phyloP scores from a whole-genome alignment of 2,888 invertebrate species.

The Philopedon plagiatum region DNA sequence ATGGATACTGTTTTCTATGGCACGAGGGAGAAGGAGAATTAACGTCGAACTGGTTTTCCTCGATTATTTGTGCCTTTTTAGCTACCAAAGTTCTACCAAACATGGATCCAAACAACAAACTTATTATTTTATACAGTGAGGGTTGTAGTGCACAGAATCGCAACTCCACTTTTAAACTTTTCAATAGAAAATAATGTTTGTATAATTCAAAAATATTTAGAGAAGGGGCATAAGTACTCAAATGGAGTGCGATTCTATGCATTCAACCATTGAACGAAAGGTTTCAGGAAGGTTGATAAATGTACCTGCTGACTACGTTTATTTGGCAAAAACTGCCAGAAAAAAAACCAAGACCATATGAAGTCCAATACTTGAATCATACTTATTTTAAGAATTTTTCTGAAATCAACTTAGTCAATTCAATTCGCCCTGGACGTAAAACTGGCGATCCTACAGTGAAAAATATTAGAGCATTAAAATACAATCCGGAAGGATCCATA shows the following conservation, averaged over 20 bases:
- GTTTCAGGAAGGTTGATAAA: neutral
- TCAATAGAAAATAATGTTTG: neutral
- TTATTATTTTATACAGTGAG: constrained; percentile 1
- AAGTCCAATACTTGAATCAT: neutral
- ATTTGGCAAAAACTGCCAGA: neutral
- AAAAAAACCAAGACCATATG: constrained; percentile 4
- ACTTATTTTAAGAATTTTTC: constrained; percentile 18
- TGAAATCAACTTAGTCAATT: neutral
- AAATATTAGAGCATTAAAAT: constrained; percentile 7
- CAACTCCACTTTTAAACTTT: neutral
- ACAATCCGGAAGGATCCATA: neutral
- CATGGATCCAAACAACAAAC: neutral
- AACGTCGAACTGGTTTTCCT: constrained; percentile 23
- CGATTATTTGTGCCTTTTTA: constrained; percentile 19
- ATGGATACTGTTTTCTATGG: constrained; percentile 25
- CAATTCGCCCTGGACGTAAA: constrained; percentile 17
- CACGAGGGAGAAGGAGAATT: constrained; percentile 20
- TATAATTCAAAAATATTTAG: neutral
- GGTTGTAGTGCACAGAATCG: constrained; percentile 1
- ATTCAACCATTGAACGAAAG: neutral
- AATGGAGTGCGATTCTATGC: no score
- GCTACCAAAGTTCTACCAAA: neutral
- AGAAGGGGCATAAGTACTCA: no score
- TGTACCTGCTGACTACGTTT: constrained; percentile 9
- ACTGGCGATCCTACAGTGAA: constrained; percentile 18